These are phyloP conservation scores for Amblyjoppa fuscipennis DNA, from an alignment of 2,888 invertebrate genomes.

Conservation along the genomic window DNA sequence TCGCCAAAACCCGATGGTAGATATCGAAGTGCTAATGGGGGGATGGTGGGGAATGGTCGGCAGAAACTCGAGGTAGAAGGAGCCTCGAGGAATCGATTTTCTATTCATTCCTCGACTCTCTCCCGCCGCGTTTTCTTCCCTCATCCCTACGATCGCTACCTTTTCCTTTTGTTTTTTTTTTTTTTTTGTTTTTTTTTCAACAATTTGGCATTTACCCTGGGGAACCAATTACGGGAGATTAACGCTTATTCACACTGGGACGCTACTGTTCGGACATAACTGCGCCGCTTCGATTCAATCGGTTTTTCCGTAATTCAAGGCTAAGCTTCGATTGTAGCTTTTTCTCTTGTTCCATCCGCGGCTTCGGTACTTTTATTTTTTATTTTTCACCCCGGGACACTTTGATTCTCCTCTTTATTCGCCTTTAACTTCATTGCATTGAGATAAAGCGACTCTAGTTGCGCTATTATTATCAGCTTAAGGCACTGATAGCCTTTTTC, in stretches of 20 bases:
- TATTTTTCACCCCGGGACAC: not conserved
- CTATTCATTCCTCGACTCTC: constrained; percentile 64
- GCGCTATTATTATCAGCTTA: constrained; percentile 9
- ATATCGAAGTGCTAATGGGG: constrained; percentile 69
- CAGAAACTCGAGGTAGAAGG: constrained; percentile 59
- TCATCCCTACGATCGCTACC: constrained; percentile 49
- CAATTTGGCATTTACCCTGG: constrained; percentile 69
- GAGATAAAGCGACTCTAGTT: constrained; percentile 13
- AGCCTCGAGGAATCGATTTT: constrained; percentile 66
- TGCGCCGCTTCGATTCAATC: constrained; percentile 68
- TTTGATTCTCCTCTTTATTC: constrained; percentile 28
- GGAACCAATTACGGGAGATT: constrained; percentile 69
- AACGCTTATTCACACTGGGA: constrained; percentile 69
- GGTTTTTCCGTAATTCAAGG: constrained; percentile 65
- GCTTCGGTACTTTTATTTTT: constrained; percentile 15
- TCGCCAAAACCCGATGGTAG: constrained; percentile 65
- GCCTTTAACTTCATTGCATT: constrained; percentile 14
- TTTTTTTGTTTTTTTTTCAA: constrained; percentile 56
- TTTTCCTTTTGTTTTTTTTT: constrained; percentile 52
- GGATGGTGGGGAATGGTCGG: constrained; percentile 47
- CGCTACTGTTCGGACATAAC: constrained; percentile 66
- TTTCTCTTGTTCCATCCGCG: constrained; percentile 44
- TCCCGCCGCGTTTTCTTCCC: constrained; percentile 46
- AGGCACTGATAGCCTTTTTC: not conserved
- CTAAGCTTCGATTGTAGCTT: constrained; percentile 62